Conservation (phyloP, 37 sponge, comb jelly and placozoan species). For the Diacarnus erythraeanus region DNA sequence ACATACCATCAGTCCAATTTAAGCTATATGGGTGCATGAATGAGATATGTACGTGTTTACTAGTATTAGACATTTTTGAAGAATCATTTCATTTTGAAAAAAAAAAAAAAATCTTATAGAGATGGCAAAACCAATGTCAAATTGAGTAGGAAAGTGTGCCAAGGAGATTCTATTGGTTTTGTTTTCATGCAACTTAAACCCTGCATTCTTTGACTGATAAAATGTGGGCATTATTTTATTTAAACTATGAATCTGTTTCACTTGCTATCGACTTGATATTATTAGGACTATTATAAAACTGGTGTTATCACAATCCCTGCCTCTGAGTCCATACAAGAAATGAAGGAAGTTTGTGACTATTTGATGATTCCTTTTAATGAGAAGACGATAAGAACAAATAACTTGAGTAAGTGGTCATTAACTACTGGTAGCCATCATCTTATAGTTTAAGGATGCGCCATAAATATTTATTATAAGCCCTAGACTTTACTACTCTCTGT, state of each 20-base stretch:
- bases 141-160: no score
- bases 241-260: background rate
- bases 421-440: no score
- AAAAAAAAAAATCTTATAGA: no score
- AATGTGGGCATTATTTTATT: background rate
- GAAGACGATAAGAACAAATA: constrained; percentile 71
- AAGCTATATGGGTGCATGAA: no score
- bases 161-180: no score
- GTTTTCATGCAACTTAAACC: no score
- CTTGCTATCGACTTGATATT: background rate
- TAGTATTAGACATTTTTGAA: no score
- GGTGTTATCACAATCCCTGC: constrained; percentile 77
- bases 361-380: constrained; percentile 92
- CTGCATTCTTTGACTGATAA: background rate
- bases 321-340: constrained; percentile 71
- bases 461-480: no score
- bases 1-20: no score
- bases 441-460: background rate
- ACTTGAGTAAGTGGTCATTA: constrained; percentile 60
- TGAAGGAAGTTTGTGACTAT: constrained; percentile 95
- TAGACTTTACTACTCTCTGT: background rate
- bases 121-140: no score
- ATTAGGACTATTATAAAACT: constrained; percentile 77
- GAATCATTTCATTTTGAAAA: no score
- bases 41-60: no score